A percentile compares a stretch with the other conserved stretches of the same genome.
These are phyloP conservation scores for Drosophila prostipennis DNA, from an alignment of 2,888 invertebrate genomes.

Conservation along the genomic window DNA sequence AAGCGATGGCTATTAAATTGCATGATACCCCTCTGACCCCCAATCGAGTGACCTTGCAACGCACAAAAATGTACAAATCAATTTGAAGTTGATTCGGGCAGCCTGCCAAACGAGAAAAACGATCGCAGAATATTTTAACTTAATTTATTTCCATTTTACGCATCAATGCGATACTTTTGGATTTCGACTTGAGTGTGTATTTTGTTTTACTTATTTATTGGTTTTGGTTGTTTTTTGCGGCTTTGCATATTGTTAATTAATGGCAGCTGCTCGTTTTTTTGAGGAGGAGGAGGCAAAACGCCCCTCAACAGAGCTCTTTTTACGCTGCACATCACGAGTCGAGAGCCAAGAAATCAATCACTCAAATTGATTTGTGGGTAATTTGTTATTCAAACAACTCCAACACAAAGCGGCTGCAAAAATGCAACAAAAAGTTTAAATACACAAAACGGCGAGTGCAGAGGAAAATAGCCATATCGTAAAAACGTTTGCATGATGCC, in stretches of 20 bases:
- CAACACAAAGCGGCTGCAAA: conserved; percentile 28
- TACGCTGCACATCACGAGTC: conserved; percentile 66
- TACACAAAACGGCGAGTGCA: conserved; percentile 55
- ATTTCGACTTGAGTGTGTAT: conserved; percentile 31
- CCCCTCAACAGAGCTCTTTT: conserved; percentile 33
- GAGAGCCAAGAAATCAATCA: conserved; percentile 75
- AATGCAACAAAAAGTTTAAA: conserved; percentile 29
- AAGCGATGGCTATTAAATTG: conserved; percentile 28
- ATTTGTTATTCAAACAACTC: conserved; percentile 74
- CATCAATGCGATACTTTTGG: conserved; percentile 49
- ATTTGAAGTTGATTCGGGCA: conserved; percentile 33
- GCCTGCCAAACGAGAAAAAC: conserved; percentile 66
- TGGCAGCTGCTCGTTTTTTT: conserved; percentile 51
- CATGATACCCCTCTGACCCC: conserved; percentile 14
- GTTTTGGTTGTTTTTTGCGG: conserved; percentile 26
- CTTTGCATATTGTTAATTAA: conserved; percentile 73
- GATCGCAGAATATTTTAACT: conserved; percentile 73
- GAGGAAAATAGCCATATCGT: conserved; percentile 37
- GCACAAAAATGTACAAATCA: conserved; percentile 39
- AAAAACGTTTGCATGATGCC: conserved; percentile 52
- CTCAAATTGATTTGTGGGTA: conserved; percentile 75
- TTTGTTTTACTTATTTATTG: conserved; percentile 10
- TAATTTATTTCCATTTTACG: conserved; percentile 70
- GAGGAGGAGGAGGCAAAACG: conserved; percentile 16
- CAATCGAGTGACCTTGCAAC: conserved; percentile 31